phyloP scores from a whole-genome alignment of 2,797 vertebrate genomes.

The Paedocypris micromegethes region DNA sequence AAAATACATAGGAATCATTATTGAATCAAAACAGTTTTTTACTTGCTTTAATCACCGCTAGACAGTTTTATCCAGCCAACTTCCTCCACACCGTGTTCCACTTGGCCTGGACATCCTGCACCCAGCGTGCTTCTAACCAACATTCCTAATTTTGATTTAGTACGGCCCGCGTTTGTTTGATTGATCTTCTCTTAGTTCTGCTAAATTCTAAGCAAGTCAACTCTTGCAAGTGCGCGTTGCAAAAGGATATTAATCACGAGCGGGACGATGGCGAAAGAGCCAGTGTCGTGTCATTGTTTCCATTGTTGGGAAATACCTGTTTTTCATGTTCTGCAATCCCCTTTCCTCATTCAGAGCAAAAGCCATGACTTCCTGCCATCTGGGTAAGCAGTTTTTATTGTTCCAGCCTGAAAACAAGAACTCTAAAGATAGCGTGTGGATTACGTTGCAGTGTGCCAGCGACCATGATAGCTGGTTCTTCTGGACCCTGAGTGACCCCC shows the following conservation, averaged over 20 bases:
- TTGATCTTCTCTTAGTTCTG: slow-evolving; percentile 6
- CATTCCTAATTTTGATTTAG: slow-evolving; percentile 35
- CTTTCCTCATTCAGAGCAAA: slow-evolving; percentile 53
- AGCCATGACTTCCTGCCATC: slow-evolving; percentile 52
- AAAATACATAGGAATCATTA: too few relatives aligned
- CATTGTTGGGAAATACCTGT: slow-evolving; percentile 56
- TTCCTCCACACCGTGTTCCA: too few relatives aligned
- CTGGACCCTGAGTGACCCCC: slow-evolving; percentile 20
- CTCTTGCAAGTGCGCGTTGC: slow-evolving; percentile 46
- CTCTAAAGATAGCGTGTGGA: slow-evolving; percentile 44
- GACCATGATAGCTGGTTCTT: slow-evolving; percentile 29
- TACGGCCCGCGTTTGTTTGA: slow-evolving; percentile 26
- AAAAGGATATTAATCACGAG: slow-evolving; percentile 49
- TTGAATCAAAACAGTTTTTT: too few relatives aligned
- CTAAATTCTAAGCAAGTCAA: slow-evolving; percentile 48
- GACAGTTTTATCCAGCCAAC: too few relatives aligned
- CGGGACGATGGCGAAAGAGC: slow-evolving; percentile 49
- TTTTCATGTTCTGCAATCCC: slow-evolving; percentile 49
- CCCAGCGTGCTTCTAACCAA: background rate
- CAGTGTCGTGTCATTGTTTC: slow-evolving; percentile 49
- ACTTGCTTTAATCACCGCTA: too few relatives aligned
- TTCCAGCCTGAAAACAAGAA: slow-evolving; percentile 44
- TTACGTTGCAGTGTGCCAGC: slow-evolving; percentile 36
- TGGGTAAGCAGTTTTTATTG: slow-evolving; percentile 52
- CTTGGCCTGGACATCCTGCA: background rate